Evolutionary conservation across 2,113 vertebrate species (phyloP), one percentile per base, ranked within the genome.

Genomic region (Carassius gibelio): DNA sequence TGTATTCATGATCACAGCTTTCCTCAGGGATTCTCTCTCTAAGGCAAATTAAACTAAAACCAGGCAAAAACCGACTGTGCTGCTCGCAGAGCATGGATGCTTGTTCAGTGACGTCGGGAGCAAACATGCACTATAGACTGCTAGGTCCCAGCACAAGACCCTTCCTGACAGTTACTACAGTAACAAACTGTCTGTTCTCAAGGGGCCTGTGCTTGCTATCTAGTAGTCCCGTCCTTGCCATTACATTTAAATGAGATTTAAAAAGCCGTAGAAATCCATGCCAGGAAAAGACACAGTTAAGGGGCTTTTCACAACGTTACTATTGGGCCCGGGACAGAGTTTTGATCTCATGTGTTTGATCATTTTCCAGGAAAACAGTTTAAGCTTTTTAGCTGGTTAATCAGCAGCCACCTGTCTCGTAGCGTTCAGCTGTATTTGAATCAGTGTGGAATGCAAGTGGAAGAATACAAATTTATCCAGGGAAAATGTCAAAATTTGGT

Each of bases 361-460:
- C 55, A 48, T 85, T 77, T 68, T 77, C 79, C 86, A 84, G 82
- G 42, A 81, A 81, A 86, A 62, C 55, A n/a, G n/a, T 82, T 85
- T 14, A 36, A 78, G 42, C 57, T 64, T 82, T 85, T 14, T 36
- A 78, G 42, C 57, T 64, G 78, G 55, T 45, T 83, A 50, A 13
- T 30, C 36, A 52, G 7, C 66, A 34, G 9, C 45, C 45, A 14
- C 30, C 30, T 1, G 0, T 10, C 72, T 64, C 38, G 6, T 45
- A 26, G 23, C 21, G 69, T 42, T 34, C 14, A n/a, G 30, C 50
- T 72, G 50, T 34, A 57, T n/a, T 75, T 19, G 59, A 30, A 38
- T 26, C 71, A 64, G 45, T 9, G 55, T 13, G 15, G 52, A 42
- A 71, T 26, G 38, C 36, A 50, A 55, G 57, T 57, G 26, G 52